These are phyloP conservation scores for Pseudorectes ferrugineus DNA, from an alignment of 2,113 vertebrate genomes.

Conservation along the genomic window DNA sequence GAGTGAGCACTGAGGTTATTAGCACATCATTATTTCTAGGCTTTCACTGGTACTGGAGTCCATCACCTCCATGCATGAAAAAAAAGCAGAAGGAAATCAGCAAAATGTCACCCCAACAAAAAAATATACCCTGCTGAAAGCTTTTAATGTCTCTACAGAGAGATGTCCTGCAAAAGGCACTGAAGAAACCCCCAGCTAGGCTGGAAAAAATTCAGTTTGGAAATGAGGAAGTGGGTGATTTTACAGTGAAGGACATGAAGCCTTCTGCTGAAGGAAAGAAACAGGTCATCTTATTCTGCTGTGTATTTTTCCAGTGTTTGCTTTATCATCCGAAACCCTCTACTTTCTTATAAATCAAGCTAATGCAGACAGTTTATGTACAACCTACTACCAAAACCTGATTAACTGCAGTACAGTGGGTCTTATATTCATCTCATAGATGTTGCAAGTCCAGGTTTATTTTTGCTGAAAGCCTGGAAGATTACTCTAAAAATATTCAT, in stretches of 20 bases:
- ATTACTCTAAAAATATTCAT: neutral
- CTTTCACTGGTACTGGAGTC: neutral
- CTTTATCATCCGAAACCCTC: neutral
- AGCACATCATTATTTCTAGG: neutral
- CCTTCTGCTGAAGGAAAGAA: constrained; percentile 68
- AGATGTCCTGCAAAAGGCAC: constrained; percentile 4
- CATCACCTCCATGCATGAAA: neutral
- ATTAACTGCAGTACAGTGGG: neutral
- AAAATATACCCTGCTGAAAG: neutral
- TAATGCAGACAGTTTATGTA: neutral
- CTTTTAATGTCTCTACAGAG: constrained; percentile 43
- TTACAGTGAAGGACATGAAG: constrained; percentile 72
- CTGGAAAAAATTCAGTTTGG: constrained; percentile 77
- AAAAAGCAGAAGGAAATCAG: neutral
- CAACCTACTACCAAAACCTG: neutral
- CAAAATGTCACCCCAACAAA: neutral
- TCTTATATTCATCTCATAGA: neutral
- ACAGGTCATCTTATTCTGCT: constrained; percentile 28
- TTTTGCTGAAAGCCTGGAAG: neutral
- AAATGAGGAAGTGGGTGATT: constrained; percentile 45
- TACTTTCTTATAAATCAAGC: neutral
- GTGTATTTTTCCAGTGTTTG: neutral
- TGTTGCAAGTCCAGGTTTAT: neutral
- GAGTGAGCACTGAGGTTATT: neutral
- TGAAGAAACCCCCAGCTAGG: constrained; percentile 71